phyloP scores from a whole-genome alignment of 2,888 invertebrate genomes.

The Campaea margaritaria region DNA sequence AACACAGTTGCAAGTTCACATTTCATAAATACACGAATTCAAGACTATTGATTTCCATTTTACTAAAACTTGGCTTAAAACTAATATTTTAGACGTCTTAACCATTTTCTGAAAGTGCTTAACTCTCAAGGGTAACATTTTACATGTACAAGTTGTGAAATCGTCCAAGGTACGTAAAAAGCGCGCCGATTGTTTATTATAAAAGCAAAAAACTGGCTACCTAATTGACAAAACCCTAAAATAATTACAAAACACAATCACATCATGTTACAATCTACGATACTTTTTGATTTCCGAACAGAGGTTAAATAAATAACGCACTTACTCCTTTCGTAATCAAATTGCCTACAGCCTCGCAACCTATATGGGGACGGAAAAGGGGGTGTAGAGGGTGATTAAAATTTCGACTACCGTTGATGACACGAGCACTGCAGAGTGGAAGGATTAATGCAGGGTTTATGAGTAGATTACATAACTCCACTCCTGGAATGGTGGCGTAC shows the following conservation, averaged over 20 bases:
- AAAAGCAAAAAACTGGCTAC: no score
- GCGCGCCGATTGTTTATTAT: no score
- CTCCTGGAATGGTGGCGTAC: slow-evolving; percentile 57
- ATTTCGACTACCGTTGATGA: slow-evolving; percentile 83
- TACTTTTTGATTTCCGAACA: neutral
- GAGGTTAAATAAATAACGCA: no score
- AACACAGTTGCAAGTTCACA: neutral
- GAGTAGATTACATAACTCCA: slow-evolving; percentile 80
- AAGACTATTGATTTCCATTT: no score
- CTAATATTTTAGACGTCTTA: no score
- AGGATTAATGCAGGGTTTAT: slow-evolving; percentile 82
- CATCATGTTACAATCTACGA: neutral
- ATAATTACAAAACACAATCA: no score
- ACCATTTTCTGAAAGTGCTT: no score
- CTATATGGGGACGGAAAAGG: slow-evolving; percentile 28
- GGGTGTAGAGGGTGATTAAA: slow-evolving; percentile 75
- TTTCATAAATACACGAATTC: neutral
- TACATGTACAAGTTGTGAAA: no score
- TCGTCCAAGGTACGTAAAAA: no score
- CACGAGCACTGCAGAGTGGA: slow-evolving; percentile 76
- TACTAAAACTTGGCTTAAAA: no score
- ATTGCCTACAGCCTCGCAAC: neutral
- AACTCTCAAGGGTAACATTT: no score
- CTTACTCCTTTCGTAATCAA: slow-evolving; percentile 6
- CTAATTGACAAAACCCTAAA: no score